Evolutionary conservation across 2,113 vertebrate genomes (phyloP), one percentile per base, ranked within the genome.

Genomic region (Melanerpes formicivorus): DNA sequence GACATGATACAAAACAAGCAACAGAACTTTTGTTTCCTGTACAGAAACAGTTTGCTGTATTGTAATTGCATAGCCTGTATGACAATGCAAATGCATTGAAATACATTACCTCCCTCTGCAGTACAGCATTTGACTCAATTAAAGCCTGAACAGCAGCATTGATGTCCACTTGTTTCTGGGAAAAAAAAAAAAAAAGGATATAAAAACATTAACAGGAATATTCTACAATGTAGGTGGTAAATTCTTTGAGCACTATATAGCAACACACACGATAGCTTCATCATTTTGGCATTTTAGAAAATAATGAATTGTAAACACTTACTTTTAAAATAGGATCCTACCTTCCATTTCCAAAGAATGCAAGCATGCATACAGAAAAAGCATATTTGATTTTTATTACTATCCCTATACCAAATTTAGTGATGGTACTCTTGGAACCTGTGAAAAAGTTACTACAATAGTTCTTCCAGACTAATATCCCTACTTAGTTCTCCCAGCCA

Each of bases 51-150:
- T 95, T 34, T 34, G 34, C 34, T 34, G 34, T 34, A 34, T 75
- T 86, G 59, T 73, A 95, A 94, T 72, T 95, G 46, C 66, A 71
- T 74, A 84, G 10, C 23, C 65, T 70, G 7, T 46, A 58, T 93
- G 82, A 90, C 34, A 95, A 59, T 19, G 40, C 89, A 96, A 97
- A 93, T 59, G 92, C 58, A 89, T 15, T 66, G n/a, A 95, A 86
- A 95, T 80, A 74, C 64, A 77, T 97, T 97, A 99, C 99, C 99
- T 99, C 98, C 84, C 98, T 98, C 95, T 97, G 98, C 75, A 98
- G 86, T 48, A 97, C 98, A 94, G 96, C 91, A 50, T 97, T 97
- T 66, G 98, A 97, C 65, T 98, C 97, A 84, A 98, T 97, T 89
- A 98, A 93, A 80, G 97, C 96, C 95, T 97, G 98, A 97, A 98